phyloP scores from a whole-genome alignment of 2,113 vertebrate species.

The Macquaria australasica region DNA sequence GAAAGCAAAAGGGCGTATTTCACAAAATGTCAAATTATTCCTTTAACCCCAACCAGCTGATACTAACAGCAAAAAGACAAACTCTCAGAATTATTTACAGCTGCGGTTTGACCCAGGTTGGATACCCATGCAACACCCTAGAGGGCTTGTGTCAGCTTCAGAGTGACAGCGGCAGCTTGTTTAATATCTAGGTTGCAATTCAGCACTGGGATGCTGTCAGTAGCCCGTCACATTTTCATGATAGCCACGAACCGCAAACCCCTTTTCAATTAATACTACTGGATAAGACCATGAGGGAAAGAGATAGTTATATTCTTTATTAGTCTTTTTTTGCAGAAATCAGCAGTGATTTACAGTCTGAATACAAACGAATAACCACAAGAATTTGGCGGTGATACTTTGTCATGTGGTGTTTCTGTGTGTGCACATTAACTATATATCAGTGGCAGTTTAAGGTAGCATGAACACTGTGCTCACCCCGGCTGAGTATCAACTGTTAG shows the following conservation, averaged over 20 bases:
- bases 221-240: constrained; percentile 40
- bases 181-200: constrained; percentile 74
- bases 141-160: constrained; percentile 11
- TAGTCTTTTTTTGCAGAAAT: not conserved
- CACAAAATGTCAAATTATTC: not conserved
- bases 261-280: constrained; percentile 19
- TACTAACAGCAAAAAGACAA: not conserved
- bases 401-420: not conserved
- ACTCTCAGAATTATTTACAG: constrained; percentile 7
- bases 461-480: not conserved
- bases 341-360: constrained; percentile 1
- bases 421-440: not conserved
- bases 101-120: constrained; percentile 31
- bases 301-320: not conserved
- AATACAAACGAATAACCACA: not conserved
- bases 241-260: constrained; percentile 4
- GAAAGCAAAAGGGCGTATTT: not conserved
- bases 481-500: constrained; percentile 10
- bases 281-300: constrained; percentile 1
- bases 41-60: not conserved
- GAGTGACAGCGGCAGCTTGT: constrained; percentile 76
- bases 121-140: not conserved
- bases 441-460: constrained; percentile 1
- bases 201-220: constrained; percentile 45
- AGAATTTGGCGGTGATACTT: not conserved